Evolutionary conservation across 2,797 vertebrate species (phyloP).

Genomic region (Rachycentron canadum): DNA sequence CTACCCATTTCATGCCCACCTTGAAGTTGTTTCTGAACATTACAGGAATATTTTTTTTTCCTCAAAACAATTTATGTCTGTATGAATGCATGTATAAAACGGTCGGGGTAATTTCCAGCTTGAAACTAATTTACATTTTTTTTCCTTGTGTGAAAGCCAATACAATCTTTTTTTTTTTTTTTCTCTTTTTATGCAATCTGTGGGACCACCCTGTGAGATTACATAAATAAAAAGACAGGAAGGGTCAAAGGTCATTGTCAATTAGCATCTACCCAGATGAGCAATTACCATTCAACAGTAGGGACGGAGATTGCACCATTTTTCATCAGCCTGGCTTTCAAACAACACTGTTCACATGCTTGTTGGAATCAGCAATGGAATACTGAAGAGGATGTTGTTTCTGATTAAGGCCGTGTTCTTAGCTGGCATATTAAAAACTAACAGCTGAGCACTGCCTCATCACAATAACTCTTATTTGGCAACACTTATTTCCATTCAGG

Average conservation of each 20-base stretch:
- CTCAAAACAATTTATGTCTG: slow-evolving; percentile 36
- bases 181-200: slow-evolving; percentile 46
- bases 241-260: slow-evolving; percentile 80
- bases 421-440: slow-evolving; percentile 77
- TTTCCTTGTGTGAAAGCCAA: slow-evolving; percentile 6
- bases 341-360: slow-evolving; percentile 71
- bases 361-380: slow-evolving; percentile 76
- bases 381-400: slow-evolving; percentile 75
- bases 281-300: slow-evolving; percentile 80
- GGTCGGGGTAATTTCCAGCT: slow-evolving; percentile 31
- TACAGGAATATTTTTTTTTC: slow-evolving; percentile 32
- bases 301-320: slow-evolving; percentile 79
- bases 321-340: slow-evolving; percentile 81
- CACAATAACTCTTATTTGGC: slow-evolving; percentile 81
- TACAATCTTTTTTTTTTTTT: background rate
- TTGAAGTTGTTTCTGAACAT: slow-evolving; percentile 44
- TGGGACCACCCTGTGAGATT: slow-evolving; percentile 65
- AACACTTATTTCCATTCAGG: slow-evolving; percentile 72
- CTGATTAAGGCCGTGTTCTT: slow-evolving; percentile 79
- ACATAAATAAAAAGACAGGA: slow-evolving; percentile 66
- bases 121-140: slow-evolving; percentile 50
- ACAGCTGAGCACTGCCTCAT: slow-evolving; percentile 78
- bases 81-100: slow-evolving; percentile 46
- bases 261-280: slow-evolving; percentile 82
- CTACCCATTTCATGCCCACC: slow-evolving; percentile 48